These are phyloP conservation scores for Danio aesculapii DNA, from an alignment of 2,797 vertebrate species.

Conservation along the genomic window DNA sequence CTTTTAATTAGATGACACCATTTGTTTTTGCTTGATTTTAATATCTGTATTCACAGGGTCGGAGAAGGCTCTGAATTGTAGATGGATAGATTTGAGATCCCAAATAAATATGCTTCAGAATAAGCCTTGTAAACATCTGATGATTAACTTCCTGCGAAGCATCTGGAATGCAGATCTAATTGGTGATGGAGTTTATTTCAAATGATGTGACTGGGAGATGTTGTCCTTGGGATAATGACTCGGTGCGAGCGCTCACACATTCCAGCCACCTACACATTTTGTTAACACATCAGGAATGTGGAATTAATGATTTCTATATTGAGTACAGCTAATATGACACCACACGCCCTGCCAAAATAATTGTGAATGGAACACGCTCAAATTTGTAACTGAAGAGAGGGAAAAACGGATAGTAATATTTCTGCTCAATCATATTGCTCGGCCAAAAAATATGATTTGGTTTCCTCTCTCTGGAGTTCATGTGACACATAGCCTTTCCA, in stretches of 20 bases:
- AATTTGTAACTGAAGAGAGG: constrained; percentile 25
- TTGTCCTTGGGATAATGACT: constrained; percentile 32
- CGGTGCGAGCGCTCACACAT: constrained; percentile 31
- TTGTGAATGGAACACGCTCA: constrained; percentile 32
- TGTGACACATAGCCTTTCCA: background rate
- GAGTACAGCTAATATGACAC: constrained; percentile 47
- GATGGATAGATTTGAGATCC: constrained; percentile 19
- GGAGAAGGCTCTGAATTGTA: constrained; percentile 10
- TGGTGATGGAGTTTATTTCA: constrained; percentile 47
- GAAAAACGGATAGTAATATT: background rate
- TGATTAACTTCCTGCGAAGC: constrained; percentile 31
- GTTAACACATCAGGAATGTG: constrained; percentile 55
- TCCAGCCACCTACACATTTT: constrained; percentile 51
- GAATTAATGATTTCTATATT: constrained; percentile 45
- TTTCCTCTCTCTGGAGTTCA: background rate
- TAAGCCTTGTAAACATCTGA: constrained; percentile 45
- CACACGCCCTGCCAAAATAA: constrained; percentile 45
- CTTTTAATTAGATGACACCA: constrained; percentile 46
- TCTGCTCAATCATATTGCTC: background rate
- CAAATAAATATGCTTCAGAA: constrained; percentile 31
- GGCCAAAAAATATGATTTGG: background rate
- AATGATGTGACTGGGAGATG: constrained; percentile 22
- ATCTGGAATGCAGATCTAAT: constrained; percentile 48
- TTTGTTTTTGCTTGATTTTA: constrained; percentile 45
- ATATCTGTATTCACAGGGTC: constrained; percentile 33